Base-by-base conservation (phyloP, 2,797 vertebrate species). In the Tragopan temminckii region DNA sequence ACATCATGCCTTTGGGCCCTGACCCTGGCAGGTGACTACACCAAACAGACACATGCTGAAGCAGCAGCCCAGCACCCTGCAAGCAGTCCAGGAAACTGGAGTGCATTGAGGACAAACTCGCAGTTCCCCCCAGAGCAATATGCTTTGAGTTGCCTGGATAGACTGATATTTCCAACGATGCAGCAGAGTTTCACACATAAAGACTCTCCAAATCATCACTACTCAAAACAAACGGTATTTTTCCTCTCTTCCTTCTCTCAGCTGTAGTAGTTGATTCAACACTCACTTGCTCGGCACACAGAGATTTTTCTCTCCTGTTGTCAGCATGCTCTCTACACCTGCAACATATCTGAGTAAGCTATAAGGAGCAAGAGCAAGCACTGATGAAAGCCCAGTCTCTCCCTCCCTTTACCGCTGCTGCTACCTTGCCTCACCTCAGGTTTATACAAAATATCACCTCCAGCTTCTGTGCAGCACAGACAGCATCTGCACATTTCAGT, bases 271-370 rank as follows among this genome's bases (percentile, higher is more conserved):
- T 85, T 55, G 40, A 84, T 89, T 84, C 42, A 77, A 79, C 27
- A 11, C 55, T 85, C 2, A 0, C 18, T 55, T n/a, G 53, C 52
- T 84, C n/a, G 67, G 64, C 68, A 80, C 43, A 61, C 19, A 0
- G 11, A 70, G 62, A 21, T 40, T 66, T 77, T 85, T 80, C 46
- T 75, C 42, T 61, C 29, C 0, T 43, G 40, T 48, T 87, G 78
- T 94, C 88, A 94, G 90, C 75, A 89, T 42, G 14, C 76, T 78
- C 53, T 84, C 61, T 72, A 8, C 45, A 66, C 31, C 85, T 84
- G 79, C 69, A 82, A 35, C 21, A 24, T 1, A 0, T 68, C 52
- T 75, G n/a, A 83, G 31, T 4, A 17, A 78, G 35, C 63, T 36
- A 86, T 7, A 21, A 25, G 76, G n/a, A 89, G 36, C 3, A 14